Conservation (phyloP, 2,888 invertebrate species). For the Aethes cnicana region DNA sequence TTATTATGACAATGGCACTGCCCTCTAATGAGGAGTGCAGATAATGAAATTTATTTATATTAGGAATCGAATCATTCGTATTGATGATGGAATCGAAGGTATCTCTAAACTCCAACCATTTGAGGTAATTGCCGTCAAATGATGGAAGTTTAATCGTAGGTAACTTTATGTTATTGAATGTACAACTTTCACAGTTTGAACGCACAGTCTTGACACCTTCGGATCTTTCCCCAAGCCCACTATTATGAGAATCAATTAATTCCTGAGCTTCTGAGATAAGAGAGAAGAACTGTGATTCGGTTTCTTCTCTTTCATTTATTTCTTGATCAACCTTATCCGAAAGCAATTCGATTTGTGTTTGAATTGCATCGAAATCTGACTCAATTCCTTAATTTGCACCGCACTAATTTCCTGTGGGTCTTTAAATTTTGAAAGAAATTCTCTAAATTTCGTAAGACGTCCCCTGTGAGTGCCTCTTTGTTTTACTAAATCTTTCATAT, state of each 20-base stretch:
- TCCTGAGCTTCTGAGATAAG: no score
- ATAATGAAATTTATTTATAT: slow-evolving; percentile 28
- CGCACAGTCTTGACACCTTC: not conserved
- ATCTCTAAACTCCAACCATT: slow-evolving; percentile 27
- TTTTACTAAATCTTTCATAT: no score
- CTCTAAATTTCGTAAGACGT: no score
- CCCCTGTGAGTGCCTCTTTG: no score
- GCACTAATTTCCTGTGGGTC: no score
- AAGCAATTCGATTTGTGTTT: not conserved
- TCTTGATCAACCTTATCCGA: not conserved
- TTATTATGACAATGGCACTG: slow-evolving; percentile 33
- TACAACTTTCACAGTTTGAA: not conserved
- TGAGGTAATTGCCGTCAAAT: slow-evolving; percentile 11
- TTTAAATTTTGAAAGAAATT: no score
- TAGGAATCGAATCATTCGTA: not conserved
- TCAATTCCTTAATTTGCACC: no score
- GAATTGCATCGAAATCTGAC: slow-evolving; percentile 3
- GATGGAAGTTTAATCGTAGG: slow-evolving; percentile 17
- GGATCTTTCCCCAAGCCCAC: no score
- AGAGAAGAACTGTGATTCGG: slow-evolving; percentile 1
- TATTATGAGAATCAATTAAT: not conserved
- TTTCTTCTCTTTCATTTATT: not conserved
- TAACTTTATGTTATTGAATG: not conserved
- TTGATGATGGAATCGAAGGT: slow-evolving; percentile 20
- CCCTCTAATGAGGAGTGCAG: slow-evolving; percentile 11